Evolutionary conservation across 2,797 vertebrate species (phyloP), one percentile per base, ranked within the genome.

Genomic region (Eleutherodactylus coqui): DNA sequence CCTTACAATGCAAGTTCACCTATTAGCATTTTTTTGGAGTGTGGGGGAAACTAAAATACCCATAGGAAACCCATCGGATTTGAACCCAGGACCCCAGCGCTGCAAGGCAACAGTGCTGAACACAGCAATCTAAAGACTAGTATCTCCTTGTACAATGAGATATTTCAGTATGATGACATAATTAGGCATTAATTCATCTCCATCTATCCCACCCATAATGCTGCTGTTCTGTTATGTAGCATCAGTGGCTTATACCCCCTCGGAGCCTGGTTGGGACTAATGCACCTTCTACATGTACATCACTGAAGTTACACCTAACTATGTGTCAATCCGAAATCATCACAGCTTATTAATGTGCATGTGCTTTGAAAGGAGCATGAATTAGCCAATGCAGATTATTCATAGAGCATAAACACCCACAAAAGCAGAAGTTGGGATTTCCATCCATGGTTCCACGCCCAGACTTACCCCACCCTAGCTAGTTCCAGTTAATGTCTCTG

Each of bases 391-490:
- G 58, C 32, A 76, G 34, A 19, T 76, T 86, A 64, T 85, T 84
- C 45, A 36, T 58, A 69, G 24, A 55, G 58, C 47, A 60, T 75
- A 75, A 87, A 80, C 82, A 87, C 77, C 86, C 82, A 84, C 82
- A 85, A 87, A 87, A 87, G 86, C 86, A 87, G 86, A 87, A 87
- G 86, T 84, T 87, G 76, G 82, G 84, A 87, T 87, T 87, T 87
- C 21, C 51, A 75, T 62, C 38, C 80, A 67, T 84, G 67, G 77
- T 58, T 67, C 34, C 81, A 87, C 86, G 78, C 82, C 86, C 86
- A 79, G 47, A 34, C 55, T 47, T 69, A 60, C 70, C 82, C 21
- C 77, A 16, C 82, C 82, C 53, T 19, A 60, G 38, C 55, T 81
- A 80, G 45, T 87, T 87, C 82, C 82, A 80, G 69, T 87, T 79